Evolutionary conservation across 2,797 vertebrate species (phyloP).

Genomic region (Pachyuromys duprasi): DNA sequence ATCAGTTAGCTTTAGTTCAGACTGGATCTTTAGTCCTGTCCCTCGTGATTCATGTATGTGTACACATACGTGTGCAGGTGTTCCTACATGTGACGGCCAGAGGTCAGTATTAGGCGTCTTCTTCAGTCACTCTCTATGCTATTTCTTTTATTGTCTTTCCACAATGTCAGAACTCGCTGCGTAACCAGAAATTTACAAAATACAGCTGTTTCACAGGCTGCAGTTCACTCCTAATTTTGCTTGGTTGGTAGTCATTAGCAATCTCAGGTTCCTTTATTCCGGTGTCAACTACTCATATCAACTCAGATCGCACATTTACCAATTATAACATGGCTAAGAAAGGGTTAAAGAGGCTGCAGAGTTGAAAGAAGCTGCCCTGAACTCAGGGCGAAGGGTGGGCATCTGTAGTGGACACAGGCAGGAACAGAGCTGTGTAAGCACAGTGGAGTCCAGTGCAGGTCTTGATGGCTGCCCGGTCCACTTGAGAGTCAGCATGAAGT

Average conservation of each 20-base stretch:
- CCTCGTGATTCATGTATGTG: rapidly evolving
- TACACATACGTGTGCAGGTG: neutral
- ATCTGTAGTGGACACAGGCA: neutral
- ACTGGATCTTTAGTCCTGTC: slow-evolving; percentile 5
- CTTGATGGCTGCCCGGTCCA: neutral
- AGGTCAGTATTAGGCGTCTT: neutral
- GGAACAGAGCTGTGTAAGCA: neutral
- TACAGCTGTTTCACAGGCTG: neutral
- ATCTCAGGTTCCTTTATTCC: neutral
- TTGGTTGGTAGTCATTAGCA: neutral
- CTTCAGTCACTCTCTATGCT: neutral
- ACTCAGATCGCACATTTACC: neutral
- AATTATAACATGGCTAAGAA: neutral
- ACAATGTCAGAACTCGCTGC: neutral
- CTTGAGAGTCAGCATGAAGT: neutral
- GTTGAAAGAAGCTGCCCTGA: neutral
- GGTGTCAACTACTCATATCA: neutral
- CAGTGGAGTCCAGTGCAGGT: neutral
- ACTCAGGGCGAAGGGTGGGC: neutral
- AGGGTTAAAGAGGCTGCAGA: neutral
- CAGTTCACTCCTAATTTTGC: neutral
- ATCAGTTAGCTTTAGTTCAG: neutral
- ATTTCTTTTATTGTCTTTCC: neutral
- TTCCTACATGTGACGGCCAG: neutral
- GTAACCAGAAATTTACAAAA: neutral